Percentiles rank a stretch among this genome's conserved stretches.
Conservation (phyloP, 2,113 vertebrate genomes). For the Lutjanus erythropterus region DNA sequence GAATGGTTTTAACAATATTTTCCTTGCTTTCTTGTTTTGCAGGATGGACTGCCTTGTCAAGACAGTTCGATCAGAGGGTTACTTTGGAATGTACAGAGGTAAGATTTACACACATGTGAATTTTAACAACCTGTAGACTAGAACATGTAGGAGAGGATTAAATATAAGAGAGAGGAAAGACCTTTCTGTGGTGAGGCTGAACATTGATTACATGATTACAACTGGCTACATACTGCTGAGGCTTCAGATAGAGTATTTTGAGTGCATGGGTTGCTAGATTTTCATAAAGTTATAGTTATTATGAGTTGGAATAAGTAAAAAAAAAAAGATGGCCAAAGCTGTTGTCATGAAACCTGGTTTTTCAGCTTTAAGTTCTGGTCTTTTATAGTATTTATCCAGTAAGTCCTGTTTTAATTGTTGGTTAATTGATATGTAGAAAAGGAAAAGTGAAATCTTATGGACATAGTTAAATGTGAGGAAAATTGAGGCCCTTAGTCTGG, state of each 20-base stretch:
- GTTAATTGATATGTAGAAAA: conserved; percentile 10
- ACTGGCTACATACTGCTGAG: background rate
- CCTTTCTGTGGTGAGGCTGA: conserved; percentile 20
- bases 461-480: conserved; percentile 46
- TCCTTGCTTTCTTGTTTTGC: background rate
- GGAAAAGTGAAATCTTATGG: conserved; percentile 30
- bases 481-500: conserved; percentile 66
- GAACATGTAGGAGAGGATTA: conserved; percentile 18
- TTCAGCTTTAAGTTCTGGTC: background rate
- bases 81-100: conserved; percentile 93
- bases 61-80: conserved; percentile 89
- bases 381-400: conserved; percentile 16
- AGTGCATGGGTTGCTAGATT: conserved; percentile 32
- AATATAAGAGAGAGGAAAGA: conserved; percentile 21
- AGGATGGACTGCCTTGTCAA: conserved; percentile 91
- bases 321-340: conserved; percentile 27
- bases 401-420: conserved; percentile 19
- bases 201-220: background rate
- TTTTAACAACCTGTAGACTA: conserved; percentile 24
- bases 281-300: background rate
- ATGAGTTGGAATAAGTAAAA: background rate
- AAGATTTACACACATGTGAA: conserved; percentile 63
- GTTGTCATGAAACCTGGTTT: conserved; percentile 23
- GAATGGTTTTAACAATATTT: background rate
- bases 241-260: conserved; percentile 5